Base-by-base conservation (phyloP, 1,140 invertebrate species). In the Sogatella furcifera region DNA sequence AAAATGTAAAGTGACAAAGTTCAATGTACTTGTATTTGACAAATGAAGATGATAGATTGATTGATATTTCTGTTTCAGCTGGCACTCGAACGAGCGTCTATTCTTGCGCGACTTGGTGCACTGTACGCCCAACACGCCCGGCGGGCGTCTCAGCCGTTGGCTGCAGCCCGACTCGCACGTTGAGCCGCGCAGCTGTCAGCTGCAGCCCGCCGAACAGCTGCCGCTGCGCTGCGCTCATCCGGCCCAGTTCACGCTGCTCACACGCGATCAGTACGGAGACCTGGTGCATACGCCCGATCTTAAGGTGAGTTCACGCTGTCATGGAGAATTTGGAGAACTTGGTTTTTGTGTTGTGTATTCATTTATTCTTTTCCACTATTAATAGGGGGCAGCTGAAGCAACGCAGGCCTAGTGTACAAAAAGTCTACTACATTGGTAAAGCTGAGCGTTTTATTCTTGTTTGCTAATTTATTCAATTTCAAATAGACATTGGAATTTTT, bases 31-130 rank as follows among this genome's bases (percentile, higher is more conserved):
- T n/a, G n/a, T n/a, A n/a, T n/a, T n/a, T n/a, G n/a, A n/a, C n/a
- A n/a, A n/a, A n/a, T n/a, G n/a, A n/a, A n/a, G 2, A 11, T 28
- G 24, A 4, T 28, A 4, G 2, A 4, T 28, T 28, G 6, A 28
- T 28, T n/a, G 24, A n/a, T n/a, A n/a, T n/a, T 34, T 56, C 24
- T 17, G n/a, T 64, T 76, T 44, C 74, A 87, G 84, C 69, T 82
- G 80, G 63, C 85, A 90, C 69, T 91, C 91, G 22, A 93, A 95
- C 74, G 93, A 97, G 70, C 81, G 90, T n/a, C 82, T 92, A 52
- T 98, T 98, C 72, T 82, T 98, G 14, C 84, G 89, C 52, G 95
- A 98, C 73, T 94, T 98, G 68, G 90, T 98, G 15, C 80, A 83
- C 9, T 91, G 91, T 60, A 83, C 84, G 0, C 80, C 86, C 11